Conservation (phyloP, 1,140 invertebrate species). For the Pseudachorutes palmiensis region DNA sequence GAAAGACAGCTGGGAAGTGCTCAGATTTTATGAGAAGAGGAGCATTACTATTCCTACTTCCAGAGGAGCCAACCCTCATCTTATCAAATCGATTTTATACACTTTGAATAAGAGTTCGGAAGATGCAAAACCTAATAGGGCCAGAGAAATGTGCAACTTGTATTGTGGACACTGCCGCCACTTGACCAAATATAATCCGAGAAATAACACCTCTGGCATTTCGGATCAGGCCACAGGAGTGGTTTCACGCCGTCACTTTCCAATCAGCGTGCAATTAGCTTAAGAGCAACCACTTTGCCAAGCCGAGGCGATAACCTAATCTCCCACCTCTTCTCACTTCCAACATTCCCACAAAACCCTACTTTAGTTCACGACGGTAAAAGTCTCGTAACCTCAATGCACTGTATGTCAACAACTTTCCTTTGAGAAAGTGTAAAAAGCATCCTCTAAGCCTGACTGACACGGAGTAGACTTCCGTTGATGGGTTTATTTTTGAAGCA, state of each 20-base stretch:
- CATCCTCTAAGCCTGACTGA: too few relatives aligned
- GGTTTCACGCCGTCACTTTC: too few relatives aligned
- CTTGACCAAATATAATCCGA: too few relatives aligned
- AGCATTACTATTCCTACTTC: neutral
- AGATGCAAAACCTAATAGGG: neutral
- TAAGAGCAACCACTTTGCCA: too few relatives aligned
- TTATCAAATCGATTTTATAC: neutral
- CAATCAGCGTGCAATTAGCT: too few relatives aligned
- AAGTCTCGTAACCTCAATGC: neutral
- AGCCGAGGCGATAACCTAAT: too few relatives aligned
- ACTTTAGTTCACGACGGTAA: neutral
- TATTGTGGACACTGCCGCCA: too few relatives aligned
- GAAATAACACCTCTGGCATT: too few relatives aligned
- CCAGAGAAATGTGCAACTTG: neutral
- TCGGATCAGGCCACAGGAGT: too few relatives aligned
- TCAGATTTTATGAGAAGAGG: neutral
- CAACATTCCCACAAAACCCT: neutral
- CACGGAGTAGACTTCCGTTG: too few relatives aligned
- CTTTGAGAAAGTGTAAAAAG: neutral
- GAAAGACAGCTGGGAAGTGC: conserved; percentile 1
- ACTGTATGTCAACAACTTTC: neutral
- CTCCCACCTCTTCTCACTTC: too few relatives aligned
- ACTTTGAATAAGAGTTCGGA: neutral
- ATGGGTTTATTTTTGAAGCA: too few relatives aligned
- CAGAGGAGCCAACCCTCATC: neutral